Conservation (phyloP, 2,888 invertebrate genomes). For the Clitarchus hookeri region DNA sequence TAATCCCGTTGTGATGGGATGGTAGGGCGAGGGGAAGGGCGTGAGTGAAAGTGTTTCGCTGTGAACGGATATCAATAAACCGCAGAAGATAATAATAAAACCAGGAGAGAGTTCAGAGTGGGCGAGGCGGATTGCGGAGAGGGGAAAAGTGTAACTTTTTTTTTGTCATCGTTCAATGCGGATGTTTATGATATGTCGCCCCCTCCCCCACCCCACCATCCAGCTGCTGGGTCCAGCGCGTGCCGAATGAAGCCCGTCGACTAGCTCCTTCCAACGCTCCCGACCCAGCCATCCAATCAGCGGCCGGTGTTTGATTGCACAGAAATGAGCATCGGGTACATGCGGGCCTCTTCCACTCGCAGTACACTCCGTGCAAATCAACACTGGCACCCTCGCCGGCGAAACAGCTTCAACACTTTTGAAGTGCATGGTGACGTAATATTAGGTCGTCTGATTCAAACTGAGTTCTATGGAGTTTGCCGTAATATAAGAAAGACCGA, state of each 20-base stretch:
- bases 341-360: not conserved
- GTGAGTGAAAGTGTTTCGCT: not conserved
- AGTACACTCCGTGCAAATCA: not conserved
- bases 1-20: not conserved
- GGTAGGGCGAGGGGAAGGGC: not conserved
- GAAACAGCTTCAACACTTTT: no score
- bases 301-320: constrained; percentile 22
- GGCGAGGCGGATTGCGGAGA: not conserved
- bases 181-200: not conserved
- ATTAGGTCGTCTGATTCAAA: no score
- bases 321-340: constrained; percentile 20
- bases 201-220: not conserved
- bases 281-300: constrained; percentile 3
- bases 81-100: constrained; percentile 7
- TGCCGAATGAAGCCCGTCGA: not conserved
- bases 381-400: no score
- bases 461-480: no score
- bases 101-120: not conserved
- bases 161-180: not conserved
- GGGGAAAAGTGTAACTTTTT: not conserved
- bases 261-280: not conserved
- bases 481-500: no score
- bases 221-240: not conserved
- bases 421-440: no score
- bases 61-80: constrained; percentile 14